Percentiles rank a stretch among this genome's conserved stretches.
Conservation (phyloP, 2,888 invertebrate species). For the Apamea anceps region DNA sequence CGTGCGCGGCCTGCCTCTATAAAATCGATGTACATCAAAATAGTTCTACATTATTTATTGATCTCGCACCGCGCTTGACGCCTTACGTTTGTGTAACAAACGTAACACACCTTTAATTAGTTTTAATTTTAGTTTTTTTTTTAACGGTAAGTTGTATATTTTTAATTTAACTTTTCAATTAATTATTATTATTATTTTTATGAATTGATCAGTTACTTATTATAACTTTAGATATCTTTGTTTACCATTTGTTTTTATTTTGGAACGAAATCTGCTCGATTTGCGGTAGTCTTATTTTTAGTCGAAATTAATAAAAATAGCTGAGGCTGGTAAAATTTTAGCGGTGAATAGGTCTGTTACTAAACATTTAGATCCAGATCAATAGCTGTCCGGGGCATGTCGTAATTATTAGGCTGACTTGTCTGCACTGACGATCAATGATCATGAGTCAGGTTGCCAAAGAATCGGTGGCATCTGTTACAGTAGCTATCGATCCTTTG, state of each 20-base stretch:
- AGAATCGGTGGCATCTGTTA: slow-evolving; percentile 10
- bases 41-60: slow-evolving; percentile 75
- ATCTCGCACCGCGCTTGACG: slow-evolving; percentile 70
- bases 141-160: slow-evolving; percentile 56
- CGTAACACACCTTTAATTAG: slow-evolving; percentile 59
- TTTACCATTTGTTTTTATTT: background rate
- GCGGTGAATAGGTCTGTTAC: no score
- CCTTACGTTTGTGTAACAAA: slow-evolving; percentile 65
- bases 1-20: slow-evolving; percentile 83
- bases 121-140: slow-evolving; percentile 47
- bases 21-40: slow-evolving; percentile 72
- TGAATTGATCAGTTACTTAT: slow-evolving; percentile 32
- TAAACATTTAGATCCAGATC: slow-evolving; percentile 4
- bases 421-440: background rate
- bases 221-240: slow-evolving; percentile 1
- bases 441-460: slow-evolving; percentile 10
- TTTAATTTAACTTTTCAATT: slow-evolving; percentile 35
- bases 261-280: background rate
- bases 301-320: background rate
- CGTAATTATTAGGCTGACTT: slow-evolving; percentile 25
- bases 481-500: slow-evolving; percentile 9
- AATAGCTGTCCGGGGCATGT: background rate
- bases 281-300: background rate
- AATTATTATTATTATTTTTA: slow-evolving; percentile 12
- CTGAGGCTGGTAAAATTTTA: background rate